A percentile compares a stretch with the other conserved stretches of the same genome.
Evolutionary conservation across 1,140 invertebrate genomes (phyloP).

Genomic region (Eciton burchellii): DNA sequence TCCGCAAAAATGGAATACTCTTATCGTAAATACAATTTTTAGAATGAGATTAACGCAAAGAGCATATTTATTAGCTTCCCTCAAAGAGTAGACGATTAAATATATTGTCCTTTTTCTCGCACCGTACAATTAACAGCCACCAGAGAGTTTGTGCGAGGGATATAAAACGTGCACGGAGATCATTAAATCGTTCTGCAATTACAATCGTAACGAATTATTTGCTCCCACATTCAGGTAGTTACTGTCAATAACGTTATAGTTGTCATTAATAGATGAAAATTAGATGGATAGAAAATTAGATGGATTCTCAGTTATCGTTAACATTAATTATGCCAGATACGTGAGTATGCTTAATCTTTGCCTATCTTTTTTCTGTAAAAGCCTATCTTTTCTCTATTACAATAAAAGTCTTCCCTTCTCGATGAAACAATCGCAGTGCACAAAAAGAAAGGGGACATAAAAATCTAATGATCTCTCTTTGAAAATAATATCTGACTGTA

Average conservation of each 20-base stretch:
- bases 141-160: neutral
- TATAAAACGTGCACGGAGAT: neutral
- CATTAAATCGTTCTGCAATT: neutral
- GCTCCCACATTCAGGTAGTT: neutral
- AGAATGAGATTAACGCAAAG: conserved; percentile 21
- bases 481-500: conserved; percentile 6
- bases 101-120: neutral
- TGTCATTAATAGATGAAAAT: neutral
- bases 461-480: conserved; percentile 1
- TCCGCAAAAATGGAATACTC: neutral
- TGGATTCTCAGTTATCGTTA: neutral
- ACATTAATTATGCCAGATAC: conserved; percentile 25
- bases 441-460: neutral
- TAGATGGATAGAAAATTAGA: neutral
- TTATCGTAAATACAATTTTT: conserved; percentile 7
- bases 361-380: neutral
- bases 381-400: neutral
- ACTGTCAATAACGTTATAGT: conserved; percentile 10
- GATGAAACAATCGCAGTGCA: neutral
- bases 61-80: neutral
- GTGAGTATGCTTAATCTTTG: neutral
- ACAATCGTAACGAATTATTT: neutral
- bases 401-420: conserved; percentile 1
- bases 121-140: neutral
- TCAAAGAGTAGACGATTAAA: conserved; percentile 21